A percentile compares a stretch with the other conserved stretches of the same genome.
Conservation (phyloP, 2,888 invertebrate species). For the Phlogophora meticulosa region DNA sequence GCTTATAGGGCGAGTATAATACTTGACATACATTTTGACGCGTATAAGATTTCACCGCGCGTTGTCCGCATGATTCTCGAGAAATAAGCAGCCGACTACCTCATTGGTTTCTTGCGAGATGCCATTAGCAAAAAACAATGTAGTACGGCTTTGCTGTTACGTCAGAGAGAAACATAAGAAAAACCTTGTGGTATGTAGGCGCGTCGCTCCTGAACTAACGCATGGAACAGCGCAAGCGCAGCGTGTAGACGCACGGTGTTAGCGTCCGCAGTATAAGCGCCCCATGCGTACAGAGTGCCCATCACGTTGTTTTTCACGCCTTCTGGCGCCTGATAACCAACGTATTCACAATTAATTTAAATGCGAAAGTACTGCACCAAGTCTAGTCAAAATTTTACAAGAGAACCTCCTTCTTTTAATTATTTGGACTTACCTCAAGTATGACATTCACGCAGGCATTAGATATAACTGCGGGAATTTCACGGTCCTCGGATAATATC, state of each 20-base stretch:
- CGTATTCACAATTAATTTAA: background rate
- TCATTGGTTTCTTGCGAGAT: too few relatives aligned
- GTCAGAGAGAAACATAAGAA: background rate
- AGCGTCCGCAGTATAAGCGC: constrained; percentile 83
- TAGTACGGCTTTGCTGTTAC: background rate
- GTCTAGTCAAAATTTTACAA: too few relatives aligned
- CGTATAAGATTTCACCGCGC: too few relatives aligned
- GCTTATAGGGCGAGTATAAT: too few relatives aligned
- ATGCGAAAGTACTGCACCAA: too few relatives aligned
- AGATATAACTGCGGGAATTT: constrained; percentile 94
- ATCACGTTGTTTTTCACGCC: constrained; percentile 93
- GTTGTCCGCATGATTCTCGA: too few relatives aligned
- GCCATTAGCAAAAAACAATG: too few relatives aligned
- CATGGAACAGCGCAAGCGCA: constrained; percentile 96
- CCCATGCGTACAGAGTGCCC: constrained; percentile 94
- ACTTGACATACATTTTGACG: too few relatives aligned
- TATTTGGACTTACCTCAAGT: constrained; percentile 79
- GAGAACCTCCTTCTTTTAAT: background rate
- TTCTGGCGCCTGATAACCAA: constrained; percentile 92
- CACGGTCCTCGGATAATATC: constrained; percentile 96
- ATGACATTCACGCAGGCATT: constrained; percentile 94
- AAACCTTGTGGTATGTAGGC: constrained; percentile 96
- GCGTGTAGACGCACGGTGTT: constrained; percentile 89
- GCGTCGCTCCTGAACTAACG: constrained; percentile 97
- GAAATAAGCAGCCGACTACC: too few relatives aligned